Percentiles rank a stretch among this genome's conserved stretches.
Conservation (phyloP, 2,113 vertebrate species). For the Cyprinodon tularosa region DNA sequence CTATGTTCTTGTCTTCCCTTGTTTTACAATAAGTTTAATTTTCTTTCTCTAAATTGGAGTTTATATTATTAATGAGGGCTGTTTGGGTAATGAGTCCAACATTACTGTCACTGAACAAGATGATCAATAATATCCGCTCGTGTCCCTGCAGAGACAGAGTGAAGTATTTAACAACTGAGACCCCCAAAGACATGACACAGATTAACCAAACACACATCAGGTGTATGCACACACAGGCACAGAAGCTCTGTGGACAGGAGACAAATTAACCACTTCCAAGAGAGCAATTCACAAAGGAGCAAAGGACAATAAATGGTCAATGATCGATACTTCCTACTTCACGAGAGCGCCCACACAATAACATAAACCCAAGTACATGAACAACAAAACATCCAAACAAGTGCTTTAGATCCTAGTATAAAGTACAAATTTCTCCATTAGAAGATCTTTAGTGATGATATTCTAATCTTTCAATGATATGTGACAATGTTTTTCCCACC, state of each 20-base stretch:
- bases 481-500: slow-evolving; percentile 1
- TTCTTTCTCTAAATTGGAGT: slow-evolving; percentile 11
- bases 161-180: slow-evolving; percentile 64
- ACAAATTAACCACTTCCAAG: slow-evolving; percentile 76
- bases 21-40: not conserved
- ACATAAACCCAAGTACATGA: slow-evolving; percentile 3
- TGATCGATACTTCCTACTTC: slow-evolving; percentile 63
- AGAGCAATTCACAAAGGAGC: slow-evolving; percentile 61
- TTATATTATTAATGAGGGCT: slow-evolving; percentile 37
- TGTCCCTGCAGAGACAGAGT: slow-evolving; percentile 58
- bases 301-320: slow-evolving; percentile 63
- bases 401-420: not conserved
- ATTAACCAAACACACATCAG: slow-evolving; percentile 48
- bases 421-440: not conserved
- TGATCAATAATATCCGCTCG: slow-evolving; percentile 63
- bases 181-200: slow-evolving; percentile 55
- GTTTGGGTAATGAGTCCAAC: slow-evolving; percentile 45
- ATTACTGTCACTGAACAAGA: slow-evolving; percentile 57
- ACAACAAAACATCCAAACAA: not conserved
- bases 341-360: slow-evolving; percentile 41
- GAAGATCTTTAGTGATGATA: not conserved
- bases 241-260: slow-evolving; percentile 48
- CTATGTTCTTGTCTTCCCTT: not conserved
- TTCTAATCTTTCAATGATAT: not conserved
- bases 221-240: slow-evolving; percentile 22